Conservation (phyloP, 2,797 vertebrate genomes). For the Acipenser transmontanus region DNA sequence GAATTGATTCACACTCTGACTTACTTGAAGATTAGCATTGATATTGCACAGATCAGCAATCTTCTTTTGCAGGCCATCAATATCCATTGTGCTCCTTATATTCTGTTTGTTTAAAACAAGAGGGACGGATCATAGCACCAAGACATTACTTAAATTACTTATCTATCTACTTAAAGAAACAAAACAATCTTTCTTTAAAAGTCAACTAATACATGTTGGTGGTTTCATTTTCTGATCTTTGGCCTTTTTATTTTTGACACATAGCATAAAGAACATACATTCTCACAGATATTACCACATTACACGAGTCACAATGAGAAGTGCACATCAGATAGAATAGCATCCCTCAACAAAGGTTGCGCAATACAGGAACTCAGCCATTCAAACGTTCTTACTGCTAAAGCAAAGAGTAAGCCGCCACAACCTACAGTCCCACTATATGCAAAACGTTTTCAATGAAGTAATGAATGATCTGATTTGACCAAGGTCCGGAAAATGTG, state of each 20-base stretch:
- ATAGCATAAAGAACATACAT: neutral
- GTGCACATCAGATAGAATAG: no score
- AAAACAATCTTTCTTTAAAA: neutral
- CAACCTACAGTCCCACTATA: neutral
- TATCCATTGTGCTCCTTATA: slow-evolving; percentile 66
- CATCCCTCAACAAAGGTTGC: no score
- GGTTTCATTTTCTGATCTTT: neutral
- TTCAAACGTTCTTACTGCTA: neutral
- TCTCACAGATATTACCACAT: no score
- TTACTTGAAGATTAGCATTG: slow-evolving; percentile 72
- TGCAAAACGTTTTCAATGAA: neutral
- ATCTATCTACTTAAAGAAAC: no score
- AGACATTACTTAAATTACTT: no score
- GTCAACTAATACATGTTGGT: neutral
- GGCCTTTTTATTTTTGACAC: no score
- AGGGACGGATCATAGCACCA: neutral
- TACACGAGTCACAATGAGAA: no score
- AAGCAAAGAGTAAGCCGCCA: neutral
- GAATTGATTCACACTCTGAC: slow-evolving; percentile 7
- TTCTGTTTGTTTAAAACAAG: slow-evolving; percentile 51
- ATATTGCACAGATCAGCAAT: slow-evolving; percentile 65
- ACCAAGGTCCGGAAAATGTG: neutral
- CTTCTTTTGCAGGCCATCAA: slow-evolving; percentile 67
- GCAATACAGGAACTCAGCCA: no score
- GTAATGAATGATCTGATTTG: neutral